These are phyloP conservation scores for Peromyscus leucopus DNA, from an alignment of 2,113 vertebrate species.

Conservation along the genomic window DNA sequence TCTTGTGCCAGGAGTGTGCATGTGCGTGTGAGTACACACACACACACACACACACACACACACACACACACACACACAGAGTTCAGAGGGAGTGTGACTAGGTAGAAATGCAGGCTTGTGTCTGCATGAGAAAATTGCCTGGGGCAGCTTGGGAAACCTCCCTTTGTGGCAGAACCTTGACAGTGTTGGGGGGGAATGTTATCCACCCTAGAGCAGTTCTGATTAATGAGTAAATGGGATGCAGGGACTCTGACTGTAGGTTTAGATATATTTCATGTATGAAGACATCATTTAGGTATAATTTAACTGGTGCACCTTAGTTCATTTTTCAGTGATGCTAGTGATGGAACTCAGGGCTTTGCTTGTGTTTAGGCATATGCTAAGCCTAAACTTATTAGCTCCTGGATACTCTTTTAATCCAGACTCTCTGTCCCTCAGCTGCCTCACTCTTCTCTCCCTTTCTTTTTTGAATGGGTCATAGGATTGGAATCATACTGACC, in stretches of 20 bases:
- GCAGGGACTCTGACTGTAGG: neutral
- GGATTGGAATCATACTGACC: neutral
- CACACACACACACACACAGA: neutral
- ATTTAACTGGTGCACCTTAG: constrained; percentile 40
- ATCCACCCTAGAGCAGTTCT: neutral
- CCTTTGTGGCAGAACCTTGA: constrained; percentile 29
- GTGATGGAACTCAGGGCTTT: neutral
- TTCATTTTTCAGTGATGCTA: neutral
- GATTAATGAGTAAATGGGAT: neutral
- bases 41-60: neutral
- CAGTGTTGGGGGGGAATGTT: neutral
- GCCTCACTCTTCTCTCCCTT: neutral
- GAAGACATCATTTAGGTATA: constrained; percentile 34
- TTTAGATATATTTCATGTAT: constrained; percentile 16
- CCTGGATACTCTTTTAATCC: neutral
- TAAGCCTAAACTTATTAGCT: too few species aligned
- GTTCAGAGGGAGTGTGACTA: neutral
- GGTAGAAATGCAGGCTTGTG: constrained; percentile 17
- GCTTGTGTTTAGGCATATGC: neutral
- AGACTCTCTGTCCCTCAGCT: neutral
- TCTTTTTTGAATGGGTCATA: neutral
- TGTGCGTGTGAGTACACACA: neutral
- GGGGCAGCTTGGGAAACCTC: neutral
- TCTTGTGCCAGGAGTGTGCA: neutral
- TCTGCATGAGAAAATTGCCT: neutral